Evolutionary conservation across 2,888 invertebrate genomes (phyloP).

Genomic region (Thereva unica): DNA sequence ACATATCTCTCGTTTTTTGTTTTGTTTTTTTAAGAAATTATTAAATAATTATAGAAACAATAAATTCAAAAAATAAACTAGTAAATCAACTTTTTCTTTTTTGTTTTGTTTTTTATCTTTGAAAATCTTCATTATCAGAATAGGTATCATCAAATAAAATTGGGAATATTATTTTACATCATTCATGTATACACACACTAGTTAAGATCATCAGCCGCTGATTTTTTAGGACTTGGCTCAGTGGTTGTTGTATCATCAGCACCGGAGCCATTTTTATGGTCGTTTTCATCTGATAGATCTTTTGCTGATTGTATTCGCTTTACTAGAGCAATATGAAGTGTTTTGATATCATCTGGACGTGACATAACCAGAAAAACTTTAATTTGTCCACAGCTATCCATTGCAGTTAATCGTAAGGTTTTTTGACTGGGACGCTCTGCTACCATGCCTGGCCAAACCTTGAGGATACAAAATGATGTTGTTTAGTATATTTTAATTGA

Average conservation of each 20-base stretch:
- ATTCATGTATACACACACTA: constrained; percentile 4
- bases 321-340: constrained; percentile 66
- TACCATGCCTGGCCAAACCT: constrained; percentile 90
- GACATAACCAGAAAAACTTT: constrained; percentile 85
- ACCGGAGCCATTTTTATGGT: constrained; percentile 57
- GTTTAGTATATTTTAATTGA: constrained; percentile 24
- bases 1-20: too few species aligned
- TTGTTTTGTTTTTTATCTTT: constrained; percentile 8
- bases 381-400: constrained; percentile 79
- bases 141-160: neutral
- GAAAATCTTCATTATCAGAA: neutral
- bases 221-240: constrained; percentile 54
- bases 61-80: neutral
- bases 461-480: constrained; percentile 36
- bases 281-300: constrained; percentile 50
- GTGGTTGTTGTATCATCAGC: constrained; percentile 44
- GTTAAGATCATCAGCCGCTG: constrained; percentile 44
- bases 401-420: constrained; percentile 84
- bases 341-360: constrained; percentile 70
- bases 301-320: constrained; percentile 59
- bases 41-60: neutral
- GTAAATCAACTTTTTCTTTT: constrained; percentile 2
- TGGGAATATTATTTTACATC: constrained; percentile 1
- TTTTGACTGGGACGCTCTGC: constrained; percentile 85
- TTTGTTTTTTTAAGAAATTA: too few species aligned